A percentile compares a stretch with the other conserved stretches of the same genome.
These are phyloP conservation scores for Adrianichthys oophorus DNA, from an alignment of 2,797 vertebrate genomes.

Conservation along the genomic window DNA sequence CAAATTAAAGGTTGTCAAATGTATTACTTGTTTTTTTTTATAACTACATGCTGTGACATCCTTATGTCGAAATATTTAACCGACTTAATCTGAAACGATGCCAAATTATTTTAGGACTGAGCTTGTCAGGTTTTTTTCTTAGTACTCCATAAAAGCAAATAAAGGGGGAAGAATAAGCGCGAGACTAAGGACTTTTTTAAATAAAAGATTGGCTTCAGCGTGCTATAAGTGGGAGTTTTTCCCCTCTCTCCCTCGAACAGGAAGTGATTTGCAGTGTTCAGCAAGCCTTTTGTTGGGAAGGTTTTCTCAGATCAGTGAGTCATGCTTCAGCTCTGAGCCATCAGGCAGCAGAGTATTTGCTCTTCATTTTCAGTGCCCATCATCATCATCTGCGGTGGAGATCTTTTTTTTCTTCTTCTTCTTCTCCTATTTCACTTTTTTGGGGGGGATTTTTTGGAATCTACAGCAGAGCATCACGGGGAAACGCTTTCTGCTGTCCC, in stretches of 20 bases:
- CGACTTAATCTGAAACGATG: conserved; percentile 1
- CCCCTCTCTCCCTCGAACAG: conserved; percentile 84
- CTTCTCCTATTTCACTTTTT: conserved; percentile 42
- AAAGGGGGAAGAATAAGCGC: conserved; percentile 71
- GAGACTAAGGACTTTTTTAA: conserved; percentile 83
- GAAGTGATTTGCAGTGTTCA: conserved; percentile 99
- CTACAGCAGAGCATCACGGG: conserved; percentile 42
- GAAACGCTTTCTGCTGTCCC: conserved; percentile 55
- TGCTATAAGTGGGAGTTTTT: conserved; percentile 93
- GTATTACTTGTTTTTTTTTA: not conserved
- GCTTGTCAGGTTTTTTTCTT: conserved; percentile 30
- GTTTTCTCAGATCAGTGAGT: conserved; percentile 98
- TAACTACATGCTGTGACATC: conserved; percentile 15
- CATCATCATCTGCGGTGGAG: conserved; percentile 68
- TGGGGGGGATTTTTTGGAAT: conserved; percentile 36
- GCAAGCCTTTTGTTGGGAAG: conserved; percentile 99
- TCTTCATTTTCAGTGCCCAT: conserved; percentile 62
- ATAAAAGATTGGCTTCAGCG: conserved; percentile 89
- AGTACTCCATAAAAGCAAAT: conserved; percentile 54
- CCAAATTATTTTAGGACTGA: conserved; percentile 19
- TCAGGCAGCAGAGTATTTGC: conserved; percentile 68
- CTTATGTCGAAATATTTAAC: conserved; percentile 7
- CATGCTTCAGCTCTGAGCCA: conserved; percentile 93
- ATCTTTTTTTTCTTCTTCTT: conserved; percentile 71
- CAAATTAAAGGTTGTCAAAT: no score